These are phyloP conservation scores for Hypolimnas misippus DNA, from an alignment of 2,888 invertebrate genomes.

Conservation along the genomic window DNA sequence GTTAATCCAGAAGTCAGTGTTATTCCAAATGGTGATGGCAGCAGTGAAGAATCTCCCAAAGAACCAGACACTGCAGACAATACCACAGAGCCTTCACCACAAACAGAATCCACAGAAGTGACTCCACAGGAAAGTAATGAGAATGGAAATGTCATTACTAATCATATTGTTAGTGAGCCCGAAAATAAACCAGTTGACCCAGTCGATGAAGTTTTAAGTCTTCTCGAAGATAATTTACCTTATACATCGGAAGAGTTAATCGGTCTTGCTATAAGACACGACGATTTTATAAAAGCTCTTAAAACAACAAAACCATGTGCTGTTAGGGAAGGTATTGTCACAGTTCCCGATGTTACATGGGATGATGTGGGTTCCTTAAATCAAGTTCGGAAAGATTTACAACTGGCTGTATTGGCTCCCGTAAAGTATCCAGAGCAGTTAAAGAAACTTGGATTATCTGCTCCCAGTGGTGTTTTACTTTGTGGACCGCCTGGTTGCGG, in stretches of 20 bases:
- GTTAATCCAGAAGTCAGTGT: constrained; percentile 52
- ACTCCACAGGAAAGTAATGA: constrained; percentile 49
- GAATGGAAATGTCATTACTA: constrained; percentile 32
- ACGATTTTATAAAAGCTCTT: constrained; percentile 91
- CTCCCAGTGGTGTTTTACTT: constrained; percentile 95
- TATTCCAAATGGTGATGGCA: constrained; percentile 73
- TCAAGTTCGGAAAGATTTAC: constrained; percentile 94
- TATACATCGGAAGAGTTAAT: constrained; percentile 86
- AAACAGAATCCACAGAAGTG: constrained; percentile 49
- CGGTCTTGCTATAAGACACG: constrained; percentile 87
- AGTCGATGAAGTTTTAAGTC: constrained; percentile 83
- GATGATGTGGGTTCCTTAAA: constrained; percentile 96
- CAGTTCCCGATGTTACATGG: constrained; percentile 99
- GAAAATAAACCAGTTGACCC: constrained; percentile 50
- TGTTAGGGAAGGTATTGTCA: constrained; percentile 98
- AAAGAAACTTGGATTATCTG: constrained; percentile 89
- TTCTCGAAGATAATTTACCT: constrained; percentile 87
- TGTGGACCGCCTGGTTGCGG: constrained; percentile 99
- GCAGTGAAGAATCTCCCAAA: constrained; percentile 52
- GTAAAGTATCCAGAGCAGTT: constrained; percentile 94
- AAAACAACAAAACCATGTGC: constrained; percentile 95
- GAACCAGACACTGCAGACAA: constrained; percentile 45
- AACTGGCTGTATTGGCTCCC: constrained; percentile 96
- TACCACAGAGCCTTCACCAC: constrained; percentile 39
- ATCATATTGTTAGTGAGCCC: constrained; percentile 33